These are phyloP conservation scores for Gastrophryne carolinensis DNA, from an alignment of 2,797 vertebrate species.

Conservation along the genomic window DNA sequence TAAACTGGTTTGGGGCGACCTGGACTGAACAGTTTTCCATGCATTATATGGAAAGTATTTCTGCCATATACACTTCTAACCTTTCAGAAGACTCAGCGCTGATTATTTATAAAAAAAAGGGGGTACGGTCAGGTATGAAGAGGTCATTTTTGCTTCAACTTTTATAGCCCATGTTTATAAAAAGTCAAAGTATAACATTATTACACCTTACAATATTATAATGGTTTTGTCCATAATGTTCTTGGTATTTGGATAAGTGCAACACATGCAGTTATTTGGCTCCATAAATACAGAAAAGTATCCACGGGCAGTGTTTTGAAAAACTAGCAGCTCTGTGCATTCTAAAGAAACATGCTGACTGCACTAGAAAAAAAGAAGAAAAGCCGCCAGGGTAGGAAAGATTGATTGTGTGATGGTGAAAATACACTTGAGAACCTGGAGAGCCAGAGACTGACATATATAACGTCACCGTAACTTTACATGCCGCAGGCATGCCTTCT, in stretches of 20 bases:
- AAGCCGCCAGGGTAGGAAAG: slow-evolving; percentile 12
- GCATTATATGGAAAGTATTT: no score
- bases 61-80: no score
- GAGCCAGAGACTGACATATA: not conserved
- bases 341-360: slow-evolving; percentile 9
- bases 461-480: slow-evolving; percentile 21
- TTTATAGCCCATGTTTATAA: no score
- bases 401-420: slow-evolving; percentile 19
- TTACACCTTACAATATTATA: no score
- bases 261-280: not conserved
- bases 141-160: no score
- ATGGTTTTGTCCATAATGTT: no score
- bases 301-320: not conserved
- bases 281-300: not conserved
- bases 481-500: slow-evolving; percentile 10
- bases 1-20: no score
- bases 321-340: slow-evolving; percentile 5
- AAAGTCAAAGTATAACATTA: no score
- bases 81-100: no score
- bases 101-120: no score
- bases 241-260: not conserved
- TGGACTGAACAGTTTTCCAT: no score
- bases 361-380: slow-evolving; percentile 10
- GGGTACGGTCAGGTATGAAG: no score
- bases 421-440: slow-evolving; percentile 30